Evolutionary conservation across 1,140 invertebrate genomes (phyloP), one percentile per base, ranked within the genome.

Genomic region (Drosophila elegans): DNA sequence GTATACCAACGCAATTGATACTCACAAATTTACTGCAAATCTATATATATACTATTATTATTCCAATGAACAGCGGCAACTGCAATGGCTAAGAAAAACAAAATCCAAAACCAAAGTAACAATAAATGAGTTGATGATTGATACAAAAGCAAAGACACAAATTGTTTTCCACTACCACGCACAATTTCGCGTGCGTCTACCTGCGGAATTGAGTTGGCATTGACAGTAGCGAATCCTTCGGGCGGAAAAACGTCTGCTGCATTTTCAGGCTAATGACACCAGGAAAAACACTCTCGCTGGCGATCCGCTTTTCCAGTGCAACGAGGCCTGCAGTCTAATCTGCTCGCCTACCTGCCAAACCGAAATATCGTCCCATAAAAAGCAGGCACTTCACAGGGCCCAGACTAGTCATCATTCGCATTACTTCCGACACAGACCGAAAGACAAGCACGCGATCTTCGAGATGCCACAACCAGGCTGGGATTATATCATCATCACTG

Each of bases 61-160:
- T 53, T 78, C 57, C 56, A 85, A 74, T 49, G 61, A 51, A 79
- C 67, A 71, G 63, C 54, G 38, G 60, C 73, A 63, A 54, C 27
- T 42, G 41, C 63, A 67, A 66, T 38, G 44, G 63, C 60, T 42
- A 64, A 39, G 63, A 62, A 64, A 60, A 73, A 54, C 52, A 54
- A 64, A 27, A 45, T 27, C 11, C 13, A 54, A 63, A 57, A 44
- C 42, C 44, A 79, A 74, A 89, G 68, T 89, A 89, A 89, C 83
- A 89, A 88, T 89, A 88, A 89, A 88, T 74, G 84, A 80, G 84
- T 89, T 88, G 80, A 89, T 89, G 83, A 88, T 89, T 84, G 80
- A 89, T 88, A 83, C 76, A 82, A 78, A 78, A 81, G 62, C 62
- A 72, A 63, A 62, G 45, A 49, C 42, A 41, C 38, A 68, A 55